Conservation (phyloP, 2,113 vertebrate species). For the Cisticola juncidis region DNA sequence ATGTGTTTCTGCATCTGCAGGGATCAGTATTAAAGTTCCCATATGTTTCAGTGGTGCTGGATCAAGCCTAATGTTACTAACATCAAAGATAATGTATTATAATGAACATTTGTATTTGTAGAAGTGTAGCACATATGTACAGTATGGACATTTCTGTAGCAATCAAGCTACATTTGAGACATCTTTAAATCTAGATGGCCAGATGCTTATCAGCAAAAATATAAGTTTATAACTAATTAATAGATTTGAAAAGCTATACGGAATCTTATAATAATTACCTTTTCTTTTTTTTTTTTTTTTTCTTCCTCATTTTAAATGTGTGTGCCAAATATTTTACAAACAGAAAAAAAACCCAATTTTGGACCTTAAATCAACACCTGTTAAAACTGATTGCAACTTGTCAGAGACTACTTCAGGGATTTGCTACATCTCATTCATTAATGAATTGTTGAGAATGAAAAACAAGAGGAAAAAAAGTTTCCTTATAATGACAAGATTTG, state of each 20-base stretch:
- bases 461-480: neutral
- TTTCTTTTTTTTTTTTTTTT: neutral
- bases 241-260: neutral
- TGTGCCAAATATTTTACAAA: neutral
- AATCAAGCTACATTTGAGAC: neutral
- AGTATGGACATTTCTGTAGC: neutral
- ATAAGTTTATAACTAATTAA: neutral
- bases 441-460: neutral
- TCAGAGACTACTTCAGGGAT: neutral
- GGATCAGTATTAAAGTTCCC: neutral
- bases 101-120: neutral
- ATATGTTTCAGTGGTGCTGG: neutral
- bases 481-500: neutral
- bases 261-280: neutral
- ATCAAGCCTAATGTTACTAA: neutral
- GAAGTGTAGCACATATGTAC: neutral
- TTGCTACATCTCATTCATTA: neutral
- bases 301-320: neutral
- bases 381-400: neutral
- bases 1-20: neutral
- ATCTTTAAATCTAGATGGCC: neutral
- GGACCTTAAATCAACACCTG: neutral
- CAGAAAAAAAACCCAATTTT: neutral
- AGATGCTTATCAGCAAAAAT: neutral
- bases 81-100: neutral